These are phyloP conservation scores for Melopsittacus undulatus DNA, from an alignment of 2,797 vertebrate species.

Conservation along the genomic window DNA sequence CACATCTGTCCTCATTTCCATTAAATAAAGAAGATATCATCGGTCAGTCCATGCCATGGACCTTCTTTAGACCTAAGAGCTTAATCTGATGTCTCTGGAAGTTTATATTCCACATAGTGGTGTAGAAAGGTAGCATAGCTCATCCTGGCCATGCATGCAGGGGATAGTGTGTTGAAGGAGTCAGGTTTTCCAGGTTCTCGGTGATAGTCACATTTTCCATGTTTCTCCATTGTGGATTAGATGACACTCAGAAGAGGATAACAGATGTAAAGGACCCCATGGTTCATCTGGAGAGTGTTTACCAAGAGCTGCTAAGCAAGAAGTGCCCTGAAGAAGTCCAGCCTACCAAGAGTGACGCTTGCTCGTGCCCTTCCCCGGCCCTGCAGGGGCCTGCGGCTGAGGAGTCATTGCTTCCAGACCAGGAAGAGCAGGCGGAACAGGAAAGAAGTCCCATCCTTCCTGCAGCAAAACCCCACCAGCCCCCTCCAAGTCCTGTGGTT, in stretches of 20 bases:
- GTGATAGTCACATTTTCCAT: constrained; percentile 18
- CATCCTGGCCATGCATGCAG: neutral
- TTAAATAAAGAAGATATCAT: neutral
- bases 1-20: neutral
- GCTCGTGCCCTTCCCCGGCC: constrained; percentile 16
- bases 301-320: constrained; percentile 82
- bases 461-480: constrained; percentile 67
- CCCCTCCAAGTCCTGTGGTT: constrained; percentile 56
- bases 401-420: constrained; percentile 18
- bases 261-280: constrained; percentile 71
- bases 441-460: constrained; percentile 62
- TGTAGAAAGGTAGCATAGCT: neutral
- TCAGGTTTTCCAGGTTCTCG: neutral
- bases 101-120: fast-evolving
- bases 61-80: neutral
- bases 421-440: constrained; percentile 43
- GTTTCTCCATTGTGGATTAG: constrained; percentile 72
- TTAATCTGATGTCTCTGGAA: neutral
- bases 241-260: constrained; percentile 75
- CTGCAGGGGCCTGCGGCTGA: constrained; percentile 8
- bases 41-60: neutral
- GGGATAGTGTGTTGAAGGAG: neutral
- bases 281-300: constrained; percentile 84
- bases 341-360: constrained; percentile 41
- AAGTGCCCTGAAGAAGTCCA: constrained; percentile 57